Conservation (phyloP, 2,888 invertebrate genomes). For the Xestia ashworthii region DNA sequence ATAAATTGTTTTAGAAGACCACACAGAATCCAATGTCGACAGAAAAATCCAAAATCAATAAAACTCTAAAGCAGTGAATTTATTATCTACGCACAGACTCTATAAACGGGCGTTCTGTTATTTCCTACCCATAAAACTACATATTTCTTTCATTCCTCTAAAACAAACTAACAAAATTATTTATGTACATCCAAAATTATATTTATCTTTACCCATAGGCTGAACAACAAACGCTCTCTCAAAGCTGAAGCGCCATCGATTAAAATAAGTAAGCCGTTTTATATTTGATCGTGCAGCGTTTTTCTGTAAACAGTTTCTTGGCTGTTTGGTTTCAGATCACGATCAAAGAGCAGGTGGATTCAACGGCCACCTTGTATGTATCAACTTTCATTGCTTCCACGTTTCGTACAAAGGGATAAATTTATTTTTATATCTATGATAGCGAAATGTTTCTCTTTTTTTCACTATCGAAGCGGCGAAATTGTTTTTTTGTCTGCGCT, state of each 20-base stretch:
- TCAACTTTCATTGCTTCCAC: conserved; percentile 69
- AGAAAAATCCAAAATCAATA: conserved; percentile 17
- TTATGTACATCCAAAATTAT: conserved; percentile 47
- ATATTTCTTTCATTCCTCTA: conserved; percentile 58
- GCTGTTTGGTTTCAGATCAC: conserved; percentile 74
- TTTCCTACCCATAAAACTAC: conserved; percentile 43
- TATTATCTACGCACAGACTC: conserved; percentile 21
- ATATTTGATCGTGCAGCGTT: conserved; percentile 68
- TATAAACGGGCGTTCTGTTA: conserved; percentile 16
- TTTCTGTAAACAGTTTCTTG: conserved; percentile 71
- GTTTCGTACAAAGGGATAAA: conserved; percentile 64
- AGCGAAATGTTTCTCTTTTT: conserved; percentile 57
- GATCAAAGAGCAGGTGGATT: conserved; percentile 76
- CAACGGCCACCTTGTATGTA: conserved; percentile 68
- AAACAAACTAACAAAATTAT: conserved; percentile 52
- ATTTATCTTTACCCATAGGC: conserved; percentile 47
- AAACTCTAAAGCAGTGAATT: conserved; percentile 8
- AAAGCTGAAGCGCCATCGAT: conserved; percentile 61
- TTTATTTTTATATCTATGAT: conserved; percentile 66
- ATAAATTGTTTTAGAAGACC: conserved; percentile 13
- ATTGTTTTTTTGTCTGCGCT: conserved; percentile 41
- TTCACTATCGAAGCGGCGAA: conserved; percentile 20
- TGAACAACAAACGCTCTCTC: conserved; percentile 46
- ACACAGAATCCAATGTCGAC: conserved; percentile 26
- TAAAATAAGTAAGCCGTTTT: conserved; percentile 70